A percentile compares a stretch with the other conserved stretches of the same genome.
Conservation (phyloP, 2,113 vertebrate genomes). For the Aegotheles bennettii region DNA sequence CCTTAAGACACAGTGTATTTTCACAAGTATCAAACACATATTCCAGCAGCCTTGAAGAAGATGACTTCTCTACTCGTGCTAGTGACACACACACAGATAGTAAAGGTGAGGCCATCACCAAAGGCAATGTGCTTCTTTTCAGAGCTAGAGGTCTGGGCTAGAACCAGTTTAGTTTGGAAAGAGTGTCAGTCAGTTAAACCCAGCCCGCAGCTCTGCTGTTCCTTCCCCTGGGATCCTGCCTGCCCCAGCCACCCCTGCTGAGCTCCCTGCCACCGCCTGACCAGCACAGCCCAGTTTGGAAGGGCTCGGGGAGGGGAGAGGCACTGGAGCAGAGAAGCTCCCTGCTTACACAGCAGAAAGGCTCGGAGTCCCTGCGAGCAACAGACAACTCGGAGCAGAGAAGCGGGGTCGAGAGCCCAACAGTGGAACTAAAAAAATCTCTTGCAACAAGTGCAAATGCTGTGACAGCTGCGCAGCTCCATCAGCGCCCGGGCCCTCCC, state of each 20-base stretch:
- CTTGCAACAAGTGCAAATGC: not conserved
- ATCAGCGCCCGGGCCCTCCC: not conserved
- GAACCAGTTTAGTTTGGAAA: not conserved
- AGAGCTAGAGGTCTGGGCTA: not conserved
- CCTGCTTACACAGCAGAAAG: not conserved
- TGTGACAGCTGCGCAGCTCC: not conserved
- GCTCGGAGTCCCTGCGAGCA: too few species aligned
- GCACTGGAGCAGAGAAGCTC: not conserved
- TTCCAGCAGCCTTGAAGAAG: not conserved
- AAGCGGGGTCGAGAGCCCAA: not conserved
- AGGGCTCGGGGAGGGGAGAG: not conserved
- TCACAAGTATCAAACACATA: not conserved
- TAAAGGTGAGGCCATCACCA: not conserved
- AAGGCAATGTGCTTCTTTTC: not conserved
- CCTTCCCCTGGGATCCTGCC: not conserved
- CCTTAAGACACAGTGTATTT: not conserved
- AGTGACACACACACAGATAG: accelerated
- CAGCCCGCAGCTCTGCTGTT: not conserved
- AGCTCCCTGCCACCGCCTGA: not conserved
- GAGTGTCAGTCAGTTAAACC: accelerated
- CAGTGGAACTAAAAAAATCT: accelerated
- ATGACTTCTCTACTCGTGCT: not conserved
- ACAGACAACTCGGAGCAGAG: not conserved
- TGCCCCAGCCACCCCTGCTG: too few species aligned
- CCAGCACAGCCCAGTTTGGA: not conserved